These are phyloP conservation scores for Onychomys torridus DNA, from an alignment of 2,797 vertebrate genomes.

Conservation along the genomic window DNA sequence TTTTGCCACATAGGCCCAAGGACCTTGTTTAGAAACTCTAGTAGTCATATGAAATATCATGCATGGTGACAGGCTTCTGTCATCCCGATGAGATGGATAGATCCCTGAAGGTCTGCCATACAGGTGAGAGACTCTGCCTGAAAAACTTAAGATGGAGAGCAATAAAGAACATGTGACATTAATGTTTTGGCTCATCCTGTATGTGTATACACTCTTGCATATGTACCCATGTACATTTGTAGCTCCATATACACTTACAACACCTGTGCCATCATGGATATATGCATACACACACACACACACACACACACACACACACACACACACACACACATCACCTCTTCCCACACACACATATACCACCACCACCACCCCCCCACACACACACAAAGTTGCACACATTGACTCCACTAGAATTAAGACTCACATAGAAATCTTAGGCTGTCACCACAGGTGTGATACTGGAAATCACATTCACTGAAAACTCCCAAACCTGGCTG, in stretches of 20 bases:
- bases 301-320: background rate
- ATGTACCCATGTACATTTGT: background rate
- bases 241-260: background rate
- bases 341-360: too few relatives aligned
- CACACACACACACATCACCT: background rate
- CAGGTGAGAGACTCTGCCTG: background rate
- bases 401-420: background rate
- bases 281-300: background rate
- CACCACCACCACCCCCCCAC: too few relatives aligned
- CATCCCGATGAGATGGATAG: background rate
- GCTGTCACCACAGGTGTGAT: too few relatives aligned
- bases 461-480: background rate
- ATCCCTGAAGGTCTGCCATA: background rate
- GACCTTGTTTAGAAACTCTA: background rate
- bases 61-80: too few relatives aligned
- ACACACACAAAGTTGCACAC: too few relatives aligned
- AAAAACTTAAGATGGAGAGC: background rate
- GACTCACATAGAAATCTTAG: background rate
- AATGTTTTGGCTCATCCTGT: background rate
- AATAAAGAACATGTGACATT: too few relatives aligned
- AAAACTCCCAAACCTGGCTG: too few relatives aligned
- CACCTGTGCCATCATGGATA: too few relatives aligned
- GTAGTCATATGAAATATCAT: background rate
- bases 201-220: background rate
- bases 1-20: background rate